Conservation (phyloP, 2,797 vertebrate genomes). For the Epinephelus awoara region DNA sequence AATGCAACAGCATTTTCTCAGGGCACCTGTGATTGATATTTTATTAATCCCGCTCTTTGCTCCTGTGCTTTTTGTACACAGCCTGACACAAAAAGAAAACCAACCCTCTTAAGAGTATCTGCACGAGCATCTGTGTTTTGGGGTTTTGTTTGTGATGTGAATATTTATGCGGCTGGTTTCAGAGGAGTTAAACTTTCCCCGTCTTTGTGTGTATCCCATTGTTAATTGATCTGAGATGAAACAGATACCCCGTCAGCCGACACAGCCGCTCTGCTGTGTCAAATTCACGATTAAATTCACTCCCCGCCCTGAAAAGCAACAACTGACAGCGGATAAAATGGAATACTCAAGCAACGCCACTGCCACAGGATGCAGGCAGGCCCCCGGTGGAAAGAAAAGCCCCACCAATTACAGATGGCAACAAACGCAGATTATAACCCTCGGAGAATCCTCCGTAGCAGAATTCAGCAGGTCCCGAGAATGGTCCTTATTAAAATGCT, state of each 20-base stretch:
- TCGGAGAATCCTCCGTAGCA: slow-evolving; percentile 45
- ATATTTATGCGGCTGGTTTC: slow-evolving; percentile 53
- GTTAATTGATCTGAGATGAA: slow-evolving; percentile 75
- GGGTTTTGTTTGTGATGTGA: slow-evolving; percentile 47
- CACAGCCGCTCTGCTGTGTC: slow-evolving; percentile 53
- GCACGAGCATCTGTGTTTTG: slow-evolving; percentile 40
- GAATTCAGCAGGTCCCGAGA: slow-evolving; percentile 52
- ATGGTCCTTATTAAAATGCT: slow-evolving; percentile 67
- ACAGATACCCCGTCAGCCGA: slow-evolving; percentile 44
- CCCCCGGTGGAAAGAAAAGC: slow-evolving; percentile 27
- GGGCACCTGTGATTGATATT: slow-evolving; percentile 56
- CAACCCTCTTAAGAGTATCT: slow-evolving; percentile 30
- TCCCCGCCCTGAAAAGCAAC: slow-evolving; percentile 52
- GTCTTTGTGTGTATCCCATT: slow-evolving; percentile 61
- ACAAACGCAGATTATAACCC: slow-evolving; percentile 57
- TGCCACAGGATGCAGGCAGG: slow-evolving; percentile 44
- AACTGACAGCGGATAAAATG: slow-evolving; percentile 67
- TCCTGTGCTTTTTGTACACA: slow-evolving; percentile 18
- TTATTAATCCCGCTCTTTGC: slow-evolving; percentile 63
- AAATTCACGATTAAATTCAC: slow-evolving; percentile 69
- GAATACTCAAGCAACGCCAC: slow-evolving; percentile 66
- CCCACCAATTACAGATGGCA: slow-evolving; percentile 64
- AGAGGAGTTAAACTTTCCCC: slow-evolving; percentile 29
- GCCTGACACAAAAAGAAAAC: not conserved
- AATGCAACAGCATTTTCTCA: slow-evolving; percentile 58